Evolutionary conservation across 2,113 vertebrate species (phyloP), one percentile per base, ranked within the genome.

Genomic region (Argyrosomus japonicus): DNA sequence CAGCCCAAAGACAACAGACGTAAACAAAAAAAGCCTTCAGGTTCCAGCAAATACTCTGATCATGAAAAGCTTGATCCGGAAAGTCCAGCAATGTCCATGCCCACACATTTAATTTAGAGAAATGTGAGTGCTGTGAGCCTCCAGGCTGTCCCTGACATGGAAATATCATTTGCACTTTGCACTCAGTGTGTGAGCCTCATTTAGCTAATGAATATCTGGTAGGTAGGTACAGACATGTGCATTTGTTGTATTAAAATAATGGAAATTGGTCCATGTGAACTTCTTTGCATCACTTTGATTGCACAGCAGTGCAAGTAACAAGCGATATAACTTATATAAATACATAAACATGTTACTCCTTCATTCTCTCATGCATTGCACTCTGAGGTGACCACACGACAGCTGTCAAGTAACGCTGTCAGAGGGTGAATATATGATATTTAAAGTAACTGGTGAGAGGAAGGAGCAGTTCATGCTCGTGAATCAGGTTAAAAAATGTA

Each of bases 31-130:
- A 56, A 70, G 81, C 65, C 32, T 45, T 50, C 63, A 56, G 61
- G 56, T 79, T 90, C 25, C 64, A 75, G 73, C 67, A 82, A 79
- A 77, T 62, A 64, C 68, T 79, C 43, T 61, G 61, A 70, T 63
- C 65, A 36, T 12, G 19, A 56, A 8, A 29, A 60, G 63, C 69
- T 70, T 80, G 43, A 75, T 79, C 17, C 27, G 2, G 2, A 45
- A 57, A 74, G 75, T 82, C 54, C 19, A 45, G 21, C 67, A 23
- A 50, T n/a, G 50, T 62, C 40, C 63, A 84, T 67, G 45, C 53
- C 75, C 62, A 79, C 14, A 29, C 65, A 74, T 85, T 79, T 77
- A 56, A 87, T 91, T 88, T 90, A 75, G 77, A 61, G 60, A 80
- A 81, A 87, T 64, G 68, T 82, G 69, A 77, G 27, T 11, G 62